Conservation (phyloP, 2,797 vertebrate species). For the Sebastes dallii region DNA sequence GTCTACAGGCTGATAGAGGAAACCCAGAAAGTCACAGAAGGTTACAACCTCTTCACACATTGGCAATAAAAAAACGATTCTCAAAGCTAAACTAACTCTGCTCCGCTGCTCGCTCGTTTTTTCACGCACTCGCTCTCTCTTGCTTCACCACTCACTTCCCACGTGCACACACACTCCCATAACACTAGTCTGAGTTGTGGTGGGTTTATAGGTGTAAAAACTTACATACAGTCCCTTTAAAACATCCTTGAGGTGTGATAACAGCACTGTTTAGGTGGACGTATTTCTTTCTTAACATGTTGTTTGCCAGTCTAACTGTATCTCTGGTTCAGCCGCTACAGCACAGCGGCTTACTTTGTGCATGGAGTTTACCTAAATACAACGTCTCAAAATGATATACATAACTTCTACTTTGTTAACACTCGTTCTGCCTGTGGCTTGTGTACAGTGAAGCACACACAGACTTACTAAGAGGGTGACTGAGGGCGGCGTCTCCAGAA, state of each 20-base stretch:
- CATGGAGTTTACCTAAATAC: constrained; percentile 28
- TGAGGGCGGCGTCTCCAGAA: constrained; percentile 67
- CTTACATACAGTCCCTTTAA: no score
- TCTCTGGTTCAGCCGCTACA: background rate
- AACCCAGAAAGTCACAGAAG: no score
- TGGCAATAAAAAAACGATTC: no score
- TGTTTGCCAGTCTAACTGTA: background rate
- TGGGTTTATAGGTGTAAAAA: no score
- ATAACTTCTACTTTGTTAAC: constrained; percentile 51
- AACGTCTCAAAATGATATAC: background rate
- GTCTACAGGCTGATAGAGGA: no score
- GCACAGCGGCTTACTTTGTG: background rate
- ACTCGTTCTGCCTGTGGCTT: constrained; percentile 47
- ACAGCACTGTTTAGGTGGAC: background rate
- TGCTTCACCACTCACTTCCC: no score
- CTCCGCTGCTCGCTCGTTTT: no score
- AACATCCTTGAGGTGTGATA: background rate
- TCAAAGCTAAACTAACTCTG: no score
- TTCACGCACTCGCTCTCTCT: no score
- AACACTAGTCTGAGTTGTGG: no score
- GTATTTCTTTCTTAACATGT: background rate
- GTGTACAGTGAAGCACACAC: constrained; percentile 48
- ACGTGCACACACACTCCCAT: no score
- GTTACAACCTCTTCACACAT: no score
- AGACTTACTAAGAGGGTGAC: constrained; percentile 46